A percentile compares a stretch with the other conserved stretches of the same genome.
Evolutionary conservation across 2,888 invertebrate species (phyloP).

Genomic region (Agonopterix alstromeriana): DNA sequence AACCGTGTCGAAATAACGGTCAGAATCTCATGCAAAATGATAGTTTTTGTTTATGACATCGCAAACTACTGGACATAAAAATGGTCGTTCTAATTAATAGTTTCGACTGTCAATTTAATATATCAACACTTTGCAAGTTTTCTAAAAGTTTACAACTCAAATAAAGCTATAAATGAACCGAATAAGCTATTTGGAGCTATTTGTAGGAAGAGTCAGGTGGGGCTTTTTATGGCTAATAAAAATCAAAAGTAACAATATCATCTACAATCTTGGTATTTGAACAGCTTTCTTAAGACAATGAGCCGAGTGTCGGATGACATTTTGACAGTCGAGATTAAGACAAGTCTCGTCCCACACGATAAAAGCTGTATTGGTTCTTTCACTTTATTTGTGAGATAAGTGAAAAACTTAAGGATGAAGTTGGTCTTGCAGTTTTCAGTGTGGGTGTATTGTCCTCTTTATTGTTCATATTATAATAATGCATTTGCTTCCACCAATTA

Average conservation of each 20-base stretch:
- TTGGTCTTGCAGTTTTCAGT: too few relatives aligned
- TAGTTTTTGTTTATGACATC: slow-evolving; percentile 6
- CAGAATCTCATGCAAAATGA: slow-evolving; percentile 7
- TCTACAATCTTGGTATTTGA: slow-evolving; percentile 26
- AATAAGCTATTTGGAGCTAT: background rate
- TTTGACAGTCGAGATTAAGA: slow-evolving; percentile 12
- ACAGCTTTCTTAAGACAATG: slow-evolving; percentile 12
- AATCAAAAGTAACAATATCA: slow-evolving; percentile 22
- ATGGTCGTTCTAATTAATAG: slow-evolving; percentile 14
- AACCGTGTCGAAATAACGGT: slow-evolving; percentile 9
- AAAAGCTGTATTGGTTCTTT: background rate
- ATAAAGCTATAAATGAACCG: slow-evolving; percentile 28
- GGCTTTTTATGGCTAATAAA: slow-evolving; percentile 30
- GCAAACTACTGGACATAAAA: slow-evolving; percentile 5
- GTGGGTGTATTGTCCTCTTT: too few relatives aligned
- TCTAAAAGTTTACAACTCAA: slow-evolving; percentile 17
- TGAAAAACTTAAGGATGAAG: too few relatives aligned
- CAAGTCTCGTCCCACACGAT: slow-evolving; percentile 5
- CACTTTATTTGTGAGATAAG: too few relatives aligned
- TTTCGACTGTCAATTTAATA: slow-evolving; percentile 5
- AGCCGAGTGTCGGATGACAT: slow-evolving; percentile 3
- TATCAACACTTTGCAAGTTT: slow-evolving; percentile 14
- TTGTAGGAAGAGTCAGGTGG: too few relatives aligned
- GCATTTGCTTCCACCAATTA: too few relatives aligned
- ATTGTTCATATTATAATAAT: too few relatives aligned